Percentiles rank a stretch among this genome's conserved stretches.
Evolutionary conservation across 2,113 vertebrate species (phyloP).

Genomic region (Henicopernis longicauda): DNA sequence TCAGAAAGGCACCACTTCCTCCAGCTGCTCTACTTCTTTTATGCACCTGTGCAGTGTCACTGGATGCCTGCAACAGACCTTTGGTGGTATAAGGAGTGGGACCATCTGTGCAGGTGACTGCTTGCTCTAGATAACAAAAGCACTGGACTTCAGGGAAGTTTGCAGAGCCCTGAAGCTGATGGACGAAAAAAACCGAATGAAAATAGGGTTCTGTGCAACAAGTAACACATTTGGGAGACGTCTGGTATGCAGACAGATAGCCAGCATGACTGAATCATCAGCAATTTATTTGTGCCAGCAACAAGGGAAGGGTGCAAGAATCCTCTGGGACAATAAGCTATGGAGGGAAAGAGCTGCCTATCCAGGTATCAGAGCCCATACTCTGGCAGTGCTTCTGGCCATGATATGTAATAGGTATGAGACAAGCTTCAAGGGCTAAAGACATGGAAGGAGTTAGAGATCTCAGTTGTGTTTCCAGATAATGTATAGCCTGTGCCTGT

Average conservation of each 20-base stretch:
- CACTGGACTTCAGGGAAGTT: background rate
- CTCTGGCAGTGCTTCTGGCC: background rate
- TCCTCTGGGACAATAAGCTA: background rate
- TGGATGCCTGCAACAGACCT: background rate
- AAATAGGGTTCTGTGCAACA: background rate
- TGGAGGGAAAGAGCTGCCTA: background rate
- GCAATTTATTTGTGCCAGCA: background rate
- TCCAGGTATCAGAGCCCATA: background rate
- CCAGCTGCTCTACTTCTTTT: background rate
- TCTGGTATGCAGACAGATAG: background rate
- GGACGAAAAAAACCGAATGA: fast-evolving
- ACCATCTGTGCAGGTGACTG: background rate
- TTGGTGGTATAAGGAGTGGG: background rate
- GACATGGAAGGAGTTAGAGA: slow-evolving; percentile 2
- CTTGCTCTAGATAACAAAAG: background rate
- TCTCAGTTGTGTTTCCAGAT: slow-evolving; percentile 50
- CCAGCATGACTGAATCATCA: background rate
- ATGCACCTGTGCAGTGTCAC: fast-evolving
- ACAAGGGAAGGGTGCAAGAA: background rate
- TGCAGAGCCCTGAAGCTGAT: background rate
- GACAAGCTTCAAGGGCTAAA: slow-evolving; percentile 24
- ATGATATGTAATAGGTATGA: background rate
- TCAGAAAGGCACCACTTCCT: background rate
- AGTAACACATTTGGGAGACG: background rate
- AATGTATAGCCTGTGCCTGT: background rate